Percentiles rank a stretch among this genome's conserved stretches.
phyloP scores from a whole-genome alignment of 2,113 vertebrate genomes.

The Ameiurus melas region DNA sequence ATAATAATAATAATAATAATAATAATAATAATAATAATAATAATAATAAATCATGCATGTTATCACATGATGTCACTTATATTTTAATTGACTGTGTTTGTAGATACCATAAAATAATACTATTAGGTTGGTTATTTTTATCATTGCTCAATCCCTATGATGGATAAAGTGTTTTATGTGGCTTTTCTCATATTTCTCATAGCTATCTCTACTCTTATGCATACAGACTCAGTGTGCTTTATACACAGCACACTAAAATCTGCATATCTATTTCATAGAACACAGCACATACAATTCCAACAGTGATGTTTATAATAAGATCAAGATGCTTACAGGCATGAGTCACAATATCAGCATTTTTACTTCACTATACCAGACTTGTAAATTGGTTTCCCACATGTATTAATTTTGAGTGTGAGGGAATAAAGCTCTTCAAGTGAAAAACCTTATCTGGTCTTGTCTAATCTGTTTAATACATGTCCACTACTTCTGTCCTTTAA shows the following conservation, averaged over 20 bases:
- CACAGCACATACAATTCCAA: not conserved
- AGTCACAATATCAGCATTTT: constrained; percentile 32
- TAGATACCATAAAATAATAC: not conserved
- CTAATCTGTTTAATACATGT: not conserved
- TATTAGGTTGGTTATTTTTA: not conserved
- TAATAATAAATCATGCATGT: not conserved
- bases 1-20: not conserved
- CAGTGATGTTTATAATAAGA: constrained; percentile 31
- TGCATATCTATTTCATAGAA: not conserved
- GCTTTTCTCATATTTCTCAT: not conserved
- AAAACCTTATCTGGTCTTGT: constrained; percentile 8
- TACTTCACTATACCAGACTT: constrained; percentile 11
- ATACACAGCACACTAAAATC: not conserved
- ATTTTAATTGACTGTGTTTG: not conserved
- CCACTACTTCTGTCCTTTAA: constrained; percentile 27
- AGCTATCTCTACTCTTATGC: not conserved
- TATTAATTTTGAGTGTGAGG: constrained; percentile 20
- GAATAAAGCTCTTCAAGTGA: constrained; percentile 17
- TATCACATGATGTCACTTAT: not conserved
- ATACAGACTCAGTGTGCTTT: not conserved
- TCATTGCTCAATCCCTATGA: not conserved
- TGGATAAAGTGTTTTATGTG: not conserved
- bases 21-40: not conserved
- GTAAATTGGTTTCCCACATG: constrained; percentile 12
- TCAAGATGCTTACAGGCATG: constrained; percentile 44